Evolutionary conservation across 64 coral and sea anemone species (phyloP).

Genomic region (Montipora cactus): DNA sequence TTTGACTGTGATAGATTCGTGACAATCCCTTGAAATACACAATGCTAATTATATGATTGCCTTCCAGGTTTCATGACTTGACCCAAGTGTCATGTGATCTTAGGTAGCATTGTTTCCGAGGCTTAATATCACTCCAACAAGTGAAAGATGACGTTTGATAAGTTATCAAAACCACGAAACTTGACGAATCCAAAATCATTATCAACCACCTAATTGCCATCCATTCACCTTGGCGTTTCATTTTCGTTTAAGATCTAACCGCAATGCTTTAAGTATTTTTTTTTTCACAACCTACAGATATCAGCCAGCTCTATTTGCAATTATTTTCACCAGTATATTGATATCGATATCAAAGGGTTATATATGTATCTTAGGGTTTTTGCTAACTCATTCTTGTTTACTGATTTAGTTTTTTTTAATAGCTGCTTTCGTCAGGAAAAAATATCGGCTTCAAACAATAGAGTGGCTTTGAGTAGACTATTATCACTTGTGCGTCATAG

Average conservation of each 20-base stretch:
- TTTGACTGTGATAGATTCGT: background rate
- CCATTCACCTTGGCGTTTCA: background rate
- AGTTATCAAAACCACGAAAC: background rate
- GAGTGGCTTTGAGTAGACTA: conserved; percentile 41
- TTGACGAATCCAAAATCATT: background rate
- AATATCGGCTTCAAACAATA: conserved; percentile 43
- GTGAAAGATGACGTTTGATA: background rate
- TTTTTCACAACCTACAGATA: conserved; percentile 2
- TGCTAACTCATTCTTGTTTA: conserved; percentile 60
- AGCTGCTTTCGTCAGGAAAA: conserved; percentile 44
- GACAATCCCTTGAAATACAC: background rate
- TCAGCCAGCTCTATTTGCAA: conserved; percentile 16
- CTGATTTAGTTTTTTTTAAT: conserved; percentile 51
- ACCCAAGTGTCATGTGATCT: conserved; percentile 33
- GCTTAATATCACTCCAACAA: conserved; percentile 1
- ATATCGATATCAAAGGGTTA: conserved; percentile 47
- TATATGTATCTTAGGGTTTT: conserved; percentile 14
- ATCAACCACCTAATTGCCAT: background rate
- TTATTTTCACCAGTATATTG: conserved; percentile 44
- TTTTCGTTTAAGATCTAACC: background rate
- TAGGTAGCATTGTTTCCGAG: background rate
- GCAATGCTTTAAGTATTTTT: background rate
- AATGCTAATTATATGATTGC: conserved; percentile 24
- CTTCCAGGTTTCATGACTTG: conserved; percentile 5
- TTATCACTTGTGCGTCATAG: conserved; percentile 42